Evolutionary conservation across 2,797 vertebrate genomes (phyloP).

Genomic region (Acanthornis magna): DNA sequence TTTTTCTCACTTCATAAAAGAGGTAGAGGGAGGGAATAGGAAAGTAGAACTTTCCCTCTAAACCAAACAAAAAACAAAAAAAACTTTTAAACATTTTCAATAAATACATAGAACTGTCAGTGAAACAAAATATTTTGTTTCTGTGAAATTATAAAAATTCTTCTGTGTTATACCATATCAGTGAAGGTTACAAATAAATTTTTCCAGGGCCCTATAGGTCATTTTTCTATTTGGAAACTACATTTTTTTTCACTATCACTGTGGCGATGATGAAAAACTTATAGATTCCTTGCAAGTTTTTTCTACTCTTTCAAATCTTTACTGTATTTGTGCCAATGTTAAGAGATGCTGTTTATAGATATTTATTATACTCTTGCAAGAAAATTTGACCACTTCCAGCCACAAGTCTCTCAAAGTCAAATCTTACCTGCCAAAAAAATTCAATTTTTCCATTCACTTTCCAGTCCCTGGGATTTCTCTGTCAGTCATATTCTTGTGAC

Average conservation of each 20-base stretch:
- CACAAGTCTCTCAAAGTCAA: background rate
- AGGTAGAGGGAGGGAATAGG: background rate
- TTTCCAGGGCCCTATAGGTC: accelerated
- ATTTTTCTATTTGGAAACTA: background rate
- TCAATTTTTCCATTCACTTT: background rate
- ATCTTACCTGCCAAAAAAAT: background rate
- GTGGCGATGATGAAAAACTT: background rate
- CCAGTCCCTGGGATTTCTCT: background rate
- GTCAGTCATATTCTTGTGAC: background rate
- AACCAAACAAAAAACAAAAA: background rate
- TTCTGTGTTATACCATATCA: background rate
- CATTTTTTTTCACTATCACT: background rate
- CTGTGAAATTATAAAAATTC: background rate
- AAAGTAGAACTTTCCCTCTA: background rate
- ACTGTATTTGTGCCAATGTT: background rate
- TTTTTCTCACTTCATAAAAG: background rate
- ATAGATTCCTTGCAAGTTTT: background rate
- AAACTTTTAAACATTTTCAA: background rate
- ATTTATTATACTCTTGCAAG: background rate
- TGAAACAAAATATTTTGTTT: background rate
- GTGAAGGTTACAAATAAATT: background rate
- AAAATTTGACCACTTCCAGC: background rate
- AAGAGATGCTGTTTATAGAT: background rate
- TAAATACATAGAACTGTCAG: background rate
- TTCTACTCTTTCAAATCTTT: background rate